Percentiles rank a stretch among this genome's conserved stretches.
Evolutionary conservation across 2,888 invertebrate genomes (phyloP).

Genomic region (Tinea trinotella): DNA sequence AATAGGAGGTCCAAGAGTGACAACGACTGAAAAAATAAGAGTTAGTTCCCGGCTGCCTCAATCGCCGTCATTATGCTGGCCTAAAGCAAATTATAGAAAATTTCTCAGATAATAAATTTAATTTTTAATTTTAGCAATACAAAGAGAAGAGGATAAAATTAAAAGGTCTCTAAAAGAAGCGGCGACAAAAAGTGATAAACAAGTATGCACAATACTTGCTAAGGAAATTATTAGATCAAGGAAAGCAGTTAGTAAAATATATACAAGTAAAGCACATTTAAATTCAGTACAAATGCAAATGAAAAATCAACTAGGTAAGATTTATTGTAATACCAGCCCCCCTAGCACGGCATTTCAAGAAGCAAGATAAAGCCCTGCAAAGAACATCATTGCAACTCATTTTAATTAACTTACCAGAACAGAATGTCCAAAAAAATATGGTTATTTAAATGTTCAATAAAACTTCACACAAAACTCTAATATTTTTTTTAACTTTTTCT

Average conservation of each 20-base stretch:
- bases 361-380: too few relatives aligned
- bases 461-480: too few relatives aligned
- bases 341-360: too few relatives aligned
- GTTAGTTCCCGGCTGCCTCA: too few relatives aligned
- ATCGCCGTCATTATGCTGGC: too few relatives aligned
- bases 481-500: too few relatives aligned
- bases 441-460: neutral
- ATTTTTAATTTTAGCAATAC: conserved; percentile 77
- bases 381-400: too few relatives aligned
- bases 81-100: too few relatives aligned
- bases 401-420: too few relatives aligned
- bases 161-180: conserved; percentile 95
- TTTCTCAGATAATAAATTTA: neutral
- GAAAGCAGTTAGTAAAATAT: conserved; percentile 91
- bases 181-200: conserved; percentile 94
- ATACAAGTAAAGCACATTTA: conserved; percentile 96
- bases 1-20: too few relatives aligned
- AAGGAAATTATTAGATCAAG: conserved; percentile 92
- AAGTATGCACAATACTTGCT: conserved; percentile 93
- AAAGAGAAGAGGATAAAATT: conserved; percentile 97
- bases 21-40: too few relatives aligned
- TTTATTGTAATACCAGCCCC: conserved; percentile 13
- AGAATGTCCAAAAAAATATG: conserved; percentile 19
- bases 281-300: conserved; percentile 97
- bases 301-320: conserved; percentile 94